phyloP scores from a whole-genome alignment of 2,113 vertebrate genomes.

The Sturnira hondurensis region DNA sequence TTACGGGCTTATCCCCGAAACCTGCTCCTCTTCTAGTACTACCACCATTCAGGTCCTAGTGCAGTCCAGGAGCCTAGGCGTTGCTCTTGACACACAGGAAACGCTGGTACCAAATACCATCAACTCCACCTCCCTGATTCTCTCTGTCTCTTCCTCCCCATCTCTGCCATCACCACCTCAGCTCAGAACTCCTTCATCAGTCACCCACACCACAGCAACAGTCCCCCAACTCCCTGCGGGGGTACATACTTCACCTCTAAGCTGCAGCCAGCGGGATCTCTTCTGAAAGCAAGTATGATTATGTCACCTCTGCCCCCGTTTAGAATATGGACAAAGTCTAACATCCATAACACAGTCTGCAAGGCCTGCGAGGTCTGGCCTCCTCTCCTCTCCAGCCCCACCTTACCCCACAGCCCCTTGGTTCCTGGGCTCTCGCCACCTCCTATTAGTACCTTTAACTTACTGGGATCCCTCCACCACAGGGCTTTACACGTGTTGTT shows the following conservation, averaged over 20 bases:
- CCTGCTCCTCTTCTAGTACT: neutral
- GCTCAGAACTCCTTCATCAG: neutral
- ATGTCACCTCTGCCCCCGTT: neutral
- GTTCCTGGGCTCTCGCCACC: neutral
- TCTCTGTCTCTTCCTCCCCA: neutral
- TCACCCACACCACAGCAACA: neutral
- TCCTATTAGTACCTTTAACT: neutral
- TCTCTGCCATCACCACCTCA: neutral
- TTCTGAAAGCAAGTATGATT: neutral
- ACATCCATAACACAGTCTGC: neutral
- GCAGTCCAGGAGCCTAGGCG: neutral
- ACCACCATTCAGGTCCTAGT: neutral
- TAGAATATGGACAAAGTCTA: neutral
- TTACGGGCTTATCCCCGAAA: neutral
- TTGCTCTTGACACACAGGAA: neutral
- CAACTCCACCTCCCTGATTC: neutral
- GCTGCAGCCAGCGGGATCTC: neutral
- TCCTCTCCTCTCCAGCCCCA: neutral
- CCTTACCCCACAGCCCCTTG: accelerated
- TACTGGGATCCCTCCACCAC: neutral
- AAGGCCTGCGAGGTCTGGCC: neutral
- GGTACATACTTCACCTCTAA: neutral
- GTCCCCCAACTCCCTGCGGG: neutral
- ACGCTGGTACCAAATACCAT: neutral
- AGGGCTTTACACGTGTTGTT: neutral